Percentiles rank a stretch among this genome's conserved stretches.
Conservation (phyloP, 2,797 vertebrate species). For the Ataeniobius toweri region DNA sequence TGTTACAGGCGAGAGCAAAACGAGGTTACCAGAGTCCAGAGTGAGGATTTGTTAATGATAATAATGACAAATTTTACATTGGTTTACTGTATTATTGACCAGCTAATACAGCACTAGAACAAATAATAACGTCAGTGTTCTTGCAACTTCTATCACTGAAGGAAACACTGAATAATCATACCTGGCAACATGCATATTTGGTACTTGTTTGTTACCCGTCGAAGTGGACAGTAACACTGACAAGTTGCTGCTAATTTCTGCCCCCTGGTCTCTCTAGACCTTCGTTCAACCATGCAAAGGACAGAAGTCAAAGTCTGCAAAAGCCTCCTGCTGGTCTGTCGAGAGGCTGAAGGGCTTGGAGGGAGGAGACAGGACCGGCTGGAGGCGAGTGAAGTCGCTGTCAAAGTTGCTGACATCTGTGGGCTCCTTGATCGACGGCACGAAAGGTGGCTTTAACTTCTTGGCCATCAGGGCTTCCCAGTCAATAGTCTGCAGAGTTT, state of each 20-base stretch:
- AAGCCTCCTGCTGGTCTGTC: constrained; percentile 82
- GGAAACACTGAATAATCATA: constrained; percentile 4
- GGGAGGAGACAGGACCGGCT: constrained; percentile 85
- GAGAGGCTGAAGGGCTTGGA: constrained; percentile 78
- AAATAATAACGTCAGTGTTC: constrained; percentile 5
- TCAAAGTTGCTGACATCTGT: constrained; percentile 89
- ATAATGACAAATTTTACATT: not conserved
- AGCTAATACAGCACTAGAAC: constrained; percentile 1
- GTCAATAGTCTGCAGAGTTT: constrained; percentile 77
- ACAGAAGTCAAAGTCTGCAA: constrained; percentile 90
- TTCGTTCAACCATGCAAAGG: constrained; percentile 68
- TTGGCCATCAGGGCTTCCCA: constrained; percentile 88
- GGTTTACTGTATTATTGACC: not conserved
- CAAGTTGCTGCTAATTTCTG: constrained; percentile 5
- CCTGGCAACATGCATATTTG: constrained; percentile 7
- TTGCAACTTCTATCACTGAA: not conserved
- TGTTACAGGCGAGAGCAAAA: not conserved
- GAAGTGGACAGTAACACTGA: not conserved
- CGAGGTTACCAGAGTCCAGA: constrained; percentile 4
- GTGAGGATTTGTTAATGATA: not conserved
- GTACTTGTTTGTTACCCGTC: not conserved
- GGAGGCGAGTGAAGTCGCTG: constrained; percentile 88
- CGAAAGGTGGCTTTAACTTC: constrained; percentile 83
- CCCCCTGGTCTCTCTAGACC: constrained; percentile 8
- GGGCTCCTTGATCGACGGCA: constrained; percentile 81